Conservation (phyloP, 2,113 vertebrate genomes). For the Oceanites oceanicus region DNA sequence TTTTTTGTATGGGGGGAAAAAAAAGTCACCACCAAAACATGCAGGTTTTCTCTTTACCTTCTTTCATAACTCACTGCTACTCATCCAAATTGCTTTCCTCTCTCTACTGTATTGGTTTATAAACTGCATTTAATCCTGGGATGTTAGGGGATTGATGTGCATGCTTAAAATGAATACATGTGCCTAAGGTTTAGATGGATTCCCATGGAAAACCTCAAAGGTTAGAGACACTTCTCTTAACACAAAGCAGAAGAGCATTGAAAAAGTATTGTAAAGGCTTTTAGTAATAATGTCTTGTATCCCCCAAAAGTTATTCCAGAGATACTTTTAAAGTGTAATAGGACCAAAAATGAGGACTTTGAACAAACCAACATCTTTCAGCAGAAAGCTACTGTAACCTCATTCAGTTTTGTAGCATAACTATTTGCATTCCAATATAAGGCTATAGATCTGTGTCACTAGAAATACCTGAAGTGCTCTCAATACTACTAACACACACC, state of each 20-base stretch:
- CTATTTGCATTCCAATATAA: neutral
- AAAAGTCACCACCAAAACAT: neutral
- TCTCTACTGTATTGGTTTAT: neutral
- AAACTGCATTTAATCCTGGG: neutral
- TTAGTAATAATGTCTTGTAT: neutral
- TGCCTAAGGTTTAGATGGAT: neutral
- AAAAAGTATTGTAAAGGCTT: neutral
- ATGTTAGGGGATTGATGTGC: neutral
- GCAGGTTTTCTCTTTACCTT: neutral
- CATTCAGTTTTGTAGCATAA: neutral
- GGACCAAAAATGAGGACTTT: neutral
- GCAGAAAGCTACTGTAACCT: neutral
- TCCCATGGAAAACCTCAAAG: neutral
- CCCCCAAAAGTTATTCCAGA: neutral
- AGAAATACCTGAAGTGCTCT: neutral
- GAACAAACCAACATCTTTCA: neutral
- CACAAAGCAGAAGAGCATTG: neutral
- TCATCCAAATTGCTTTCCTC: neutral
- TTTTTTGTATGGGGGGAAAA: neutral
- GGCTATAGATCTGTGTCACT: neutral
- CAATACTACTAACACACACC: accelerated
- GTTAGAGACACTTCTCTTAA: neutral
- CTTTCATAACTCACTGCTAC: neutral
- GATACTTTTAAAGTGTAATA: neutral
- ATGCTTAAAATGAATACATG: neutral